phyloP scores from a whole-genome alignment of 2,113 vertebrate genomes.

The Pelmatolapia mariae region DNA sequence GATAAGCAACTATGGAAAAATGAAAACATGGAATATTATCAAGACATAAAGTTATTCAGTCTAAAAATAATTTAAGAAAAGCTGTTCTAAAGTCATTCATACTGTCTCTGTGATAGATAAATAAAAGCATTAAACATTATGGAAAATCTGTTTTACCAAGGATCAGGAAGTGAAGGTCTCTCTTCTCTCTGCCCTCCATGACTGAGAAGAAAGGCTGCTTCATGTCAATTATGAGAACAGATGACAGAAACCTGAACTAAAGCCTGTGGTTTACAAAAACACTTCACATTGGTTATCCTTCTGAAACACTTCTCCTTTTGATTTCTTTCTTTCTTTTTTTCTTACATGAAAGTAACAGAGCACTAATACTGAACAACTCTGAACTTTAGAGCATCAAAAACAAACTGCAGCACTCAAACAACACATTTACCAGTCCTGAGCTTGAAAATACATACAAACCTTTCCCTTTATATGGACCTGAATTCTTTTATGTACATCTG shows the following conservation, averaged over 20 bases:
- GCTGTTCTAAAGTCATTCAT: rapidly evolving
- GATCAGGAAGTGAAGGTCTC: rapidly evolving
- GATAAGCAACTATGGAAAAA: rapidly evolving
- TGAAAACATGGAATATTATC: rapidly evolving
- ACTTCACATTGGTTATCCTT: not conserved
- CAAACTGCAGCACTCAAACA: not conserved
- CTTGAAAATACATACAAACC: not conserved
- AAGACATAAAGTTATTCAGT: not conserved
- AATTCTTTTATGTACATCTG: not conserved
- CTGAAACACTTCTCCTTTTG: not conserved
- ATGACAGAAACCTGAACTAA: rapidly evolving
- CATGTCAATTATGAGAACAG: rapidly evolving
- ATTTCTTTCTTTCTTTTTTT: too few species aligned
- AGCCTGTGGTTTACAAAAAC: not conserved
- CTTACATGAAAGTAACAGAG: rapidly evolving
- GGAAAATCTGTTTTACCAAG: not conserved
- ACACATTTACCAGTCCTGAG: not conserved
- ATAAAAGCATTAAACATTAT: rapidly evolving
- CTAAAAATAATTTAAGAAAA: not conserved
- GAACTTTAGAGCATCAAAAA: not conserved
- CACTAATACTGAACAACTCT: rapidly evolving
- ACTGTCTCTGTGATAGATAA: rapidly evolving
- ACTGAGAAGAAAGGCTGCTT: not conserved
- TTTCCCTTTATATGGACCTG: not conserved
- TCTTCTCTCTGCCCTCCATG: not conserved